Conservation (phyloP, 2,888 invertebrate species). For the Rhagonycha fulva region DNA sequence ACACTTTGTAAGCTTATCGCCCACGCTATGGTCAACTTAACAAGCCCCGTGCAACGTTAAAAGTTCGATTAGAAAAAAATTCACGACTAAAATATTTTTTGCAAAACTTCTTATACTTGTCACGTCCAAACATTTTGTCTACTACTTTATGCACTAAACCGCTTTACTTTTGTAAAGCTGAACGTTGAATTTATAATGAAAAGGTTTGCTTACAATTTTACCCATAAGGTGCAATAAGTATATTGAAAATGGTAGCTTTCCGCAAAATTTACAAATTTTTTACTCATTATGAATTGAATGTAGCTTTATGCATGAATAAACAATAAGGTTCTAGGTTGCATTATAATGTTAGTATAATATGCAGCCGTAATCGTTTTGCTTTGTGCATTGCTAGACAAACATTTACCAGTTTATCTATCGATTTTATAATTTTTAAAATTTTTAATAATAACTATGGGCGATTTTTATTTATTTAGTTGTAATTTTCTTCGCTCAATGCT, state of each 20-base stretch:
- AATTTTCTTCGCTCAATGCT: background rate
- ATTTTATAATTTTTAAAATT: background rate
- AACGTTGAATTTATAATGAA: slow-evolving; percentile 7
- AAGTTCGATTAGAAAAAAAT: background rate
- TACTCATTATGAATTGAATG: background rate
- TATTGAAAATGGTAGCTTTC: background rate
- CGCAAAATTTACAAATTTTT: background rate
- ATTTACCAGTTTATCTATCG: background rate
- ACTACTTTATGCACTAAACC: slow-evolving; percentile 13
- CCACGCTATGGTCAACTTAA: background rate
- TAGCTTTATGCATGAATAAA: background rate
- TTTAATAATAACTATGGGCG: background rate
- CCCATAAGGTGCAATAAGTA: background rate
- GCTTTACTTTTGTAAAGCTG: slow-evolving; percentile 7
- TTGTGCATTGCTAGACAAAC: background rate
- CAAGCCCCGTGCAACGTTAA: background rate
- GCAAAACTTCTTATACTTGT: slow-evolving; percentile 7
- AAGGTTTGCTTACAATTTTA: background rate
- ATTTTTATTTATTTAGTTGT: background rate
- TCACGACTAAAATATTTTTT: background rate
- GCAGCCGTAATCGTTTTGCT: background rate
- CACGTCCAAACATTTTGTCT: slow-evolving; percentile 20
- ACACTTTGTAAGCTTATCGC: background rate
- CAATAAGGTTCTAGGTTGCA: background rate
- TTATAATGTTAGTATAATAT: background rate